phyloP scores from a whole-genome alignment of 2,113 vertebrate species.

The Chelonoidis abingdonii region DNA sequence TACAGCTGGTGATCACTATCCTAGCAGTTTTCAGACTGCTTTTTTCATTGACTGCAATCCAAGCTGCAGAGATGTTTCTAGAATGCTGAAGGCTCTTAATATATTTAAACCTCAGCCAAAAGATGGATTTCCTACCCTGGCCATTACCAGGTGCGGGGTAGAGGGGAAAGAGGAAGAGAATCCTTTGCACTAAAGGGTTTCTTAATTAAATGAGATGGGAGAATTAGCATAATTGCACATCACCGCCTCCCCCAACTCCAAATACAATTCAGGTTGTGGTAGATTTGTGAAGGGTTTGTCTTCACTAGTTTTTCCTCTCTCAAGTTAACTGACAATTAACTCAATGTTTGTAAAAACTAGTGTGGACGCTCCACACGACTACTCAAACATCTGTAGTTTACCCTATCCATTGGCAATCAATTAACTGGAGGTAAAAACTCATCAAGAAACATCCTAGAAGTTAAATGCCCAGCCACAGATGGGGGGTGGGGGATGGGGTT shows the following conservation, averaged over 20 bases:
- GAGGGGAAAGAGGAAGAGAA: background rate
- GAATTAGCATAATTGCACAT: background rate
- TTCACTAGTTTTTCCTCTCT: no score
- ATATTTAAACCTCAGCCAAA: background rate
- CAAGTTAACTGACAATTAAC: background rate
- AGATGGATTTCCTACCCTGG: background rate
- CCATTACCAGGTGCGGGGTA: background rate
- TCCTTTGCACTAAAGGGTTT: rapidly evolving
- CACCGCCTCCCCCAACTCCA: no score
- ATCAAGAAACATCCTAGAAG: background rate
- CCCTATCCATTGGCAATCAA: background rate
- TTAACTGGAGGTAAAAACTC: background rate
- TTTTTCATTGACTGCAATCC: background rate
- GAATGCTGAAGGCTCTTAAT: background rate
- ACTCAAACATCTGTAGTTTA: background rate
- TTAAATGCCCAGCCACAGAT: background rate
- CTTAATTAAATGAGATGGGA: background rate
- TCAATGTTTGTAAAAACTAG: background rate
- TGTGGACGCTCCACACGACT: background rate
- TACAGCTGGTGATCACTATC: background rate
- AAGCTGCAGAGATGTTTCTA: background rate
- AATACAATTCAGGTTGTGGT: background rate
- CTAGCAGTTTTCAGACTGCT: background rate
- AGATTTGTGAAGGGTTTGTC: background rate
- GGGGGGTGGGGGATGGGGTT: no score